Evolutionary conservation across 2,797 vertebrate genomes (phyloP).

Genomic region (Podarcis siculus): DNA sequence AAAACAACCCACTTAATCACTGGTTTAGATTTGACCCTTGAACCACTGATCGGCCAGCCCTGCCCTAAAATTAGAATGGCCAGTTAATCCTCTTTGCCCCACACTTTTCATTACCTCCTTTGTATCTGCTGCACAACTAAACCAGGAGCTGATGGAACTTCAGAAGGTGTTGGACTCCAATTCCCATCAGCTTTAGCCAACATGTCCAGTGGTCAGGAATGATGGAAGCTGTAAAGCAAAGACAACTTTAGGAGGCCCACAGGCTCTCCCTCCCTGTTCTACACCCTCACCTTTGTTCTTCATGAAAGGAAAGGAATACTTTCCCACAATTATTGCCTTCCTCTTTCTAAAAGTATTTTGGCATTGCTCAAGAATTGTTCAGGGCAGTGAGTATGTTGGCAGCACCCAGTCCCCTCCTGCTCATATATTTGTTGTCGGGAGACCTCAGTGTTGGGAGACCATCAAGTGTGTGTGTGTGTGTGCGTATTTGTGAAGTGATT

Average conservation of each 20-base stretch:
- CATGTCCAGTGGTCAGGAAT: too few relatives aligned
- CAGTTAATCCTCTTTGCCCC: not conserved
- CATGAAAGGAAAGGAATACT: not conserved
- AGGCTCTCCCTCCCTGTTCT: not conserved
- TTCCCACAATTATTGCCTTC: not conserved
- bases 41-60: not conserved
- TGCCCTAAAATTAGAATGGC: not conserved
- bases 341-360: conserved; percentile 13
- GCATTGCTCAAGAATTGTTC: not conserved
- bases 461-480: rapidly evolving
- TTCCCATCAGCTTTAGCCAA: too few relatives aligned
- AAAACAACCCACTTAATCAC: too few relatives aligned
- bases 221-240: too few relatives aligned
- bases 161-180: too few relatives aligned
- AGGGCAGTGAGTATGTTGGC: conserved; percentile 47
- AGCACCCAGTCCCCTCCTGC: rapidly evolving
- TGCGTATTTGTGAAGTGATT: conserved; percentile 19
- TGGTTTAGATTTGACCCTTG: not conserved
- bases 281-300: not conserved
- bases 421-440: conserved; percentile 8
- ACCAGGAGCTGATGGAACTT: too few relatives aligned
- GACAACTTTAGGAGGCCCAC: too few relatives aligned
- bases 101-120: not conserved
- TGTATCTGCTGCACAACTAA: too few relatives aligned
- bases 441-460: conserved; percentile 43